phyloP scores from a whole-genome alignment of 2,797 vertebrate species.

The Semaprochilodus insignis region DNA sequence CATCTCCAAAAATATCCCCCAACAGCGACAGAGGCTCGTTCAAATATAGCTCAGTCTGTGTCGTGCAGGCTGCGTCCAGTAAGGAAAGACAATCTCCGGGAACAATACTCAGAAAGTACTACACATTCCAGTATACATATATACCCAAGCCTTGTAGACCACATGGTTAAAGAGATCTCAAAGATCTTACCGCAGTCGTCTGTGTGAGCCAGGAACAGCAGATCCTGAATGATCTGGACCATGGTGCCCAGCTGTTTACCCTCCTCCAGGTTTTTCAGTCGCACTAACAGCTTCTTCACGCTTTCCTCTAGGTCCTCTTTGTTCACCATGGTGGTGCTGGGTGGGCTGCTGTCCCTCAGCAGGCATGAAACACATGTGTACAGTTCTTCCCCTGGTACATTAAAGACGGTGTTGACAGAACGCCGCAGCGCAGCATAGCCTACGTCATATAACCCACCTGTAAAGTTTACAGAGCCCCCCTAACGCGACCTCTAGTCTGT shows the following conservation, averaged over 20 bases:
- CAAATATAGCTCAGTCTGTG: constrained; percentile 22
- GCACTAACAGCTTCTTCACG: constrained; percentile 87
- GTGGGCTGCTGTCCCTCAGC: not conserved
- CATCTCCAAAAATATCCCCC: constrained; percentile 41
- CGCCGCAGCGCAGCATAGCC: not conserved
- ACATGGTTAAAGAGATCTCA: not conserved
- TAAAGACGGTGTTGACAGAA: not conserved
- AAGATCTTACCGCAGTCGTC: constrained; percentile 82
- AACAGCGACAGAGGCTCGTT: not conserved
- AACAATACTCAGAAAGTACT: not conserved
- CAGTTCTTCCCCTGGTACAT: not conserved
- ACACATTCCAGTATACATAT: not conserved
- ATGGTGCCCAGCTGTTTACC: constrained; percentile 84
- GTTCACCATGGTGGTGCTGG: constrained; percentile 72
- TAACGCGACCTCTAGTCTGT: not conserved
- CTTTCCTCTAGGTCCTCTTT: constrained; percentile 77
- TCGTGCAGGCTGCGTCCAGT: not conserved
- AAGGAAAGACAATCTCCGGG: not conserved
- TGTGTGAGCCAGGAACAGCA: constrained; percentile 83
- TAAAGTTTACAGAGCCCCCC: not conserved
- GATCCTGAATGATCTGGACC: constrained; percentile 89
- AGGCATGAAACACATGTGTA: constrained; percentile 19
- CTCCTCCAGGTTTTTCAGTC: constrained; percentile 84
- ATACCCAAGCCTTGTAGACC: not conserved
- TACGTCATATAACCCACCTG: not conserved